These are phyloP conservation scores for Drosophila tanythrix DNA, from an alignment of 2,888 invertebrate species.

Conservation along the genomic window DNA sequence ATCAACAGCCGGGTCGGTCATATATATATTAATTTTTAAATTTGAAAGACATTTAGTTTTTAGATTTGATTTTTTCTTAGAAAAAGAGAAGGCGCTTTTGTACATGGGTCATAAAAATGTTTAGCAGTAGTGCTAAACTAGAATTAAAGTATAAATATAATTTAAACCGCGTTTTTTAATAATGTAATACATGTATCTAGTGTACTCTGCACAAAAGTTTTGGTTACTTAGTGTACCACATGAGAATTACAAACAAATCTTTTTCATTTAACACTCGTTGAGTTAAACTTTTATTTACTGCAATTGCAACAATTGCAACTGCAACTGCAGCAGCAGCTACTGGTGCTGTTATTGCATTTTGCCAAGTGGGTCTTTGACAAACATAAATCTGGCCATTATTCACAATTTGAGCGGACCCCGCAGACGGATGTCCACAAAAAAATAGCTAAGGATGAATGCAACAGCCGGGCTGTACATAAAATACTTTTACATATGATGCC, in stretches of 20 bases:
- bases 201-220: not conserved
- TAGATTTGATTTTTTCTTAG: not conserved
- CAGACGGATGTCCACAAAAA: not conserved
- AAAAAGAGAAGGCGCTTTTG: not conserved
- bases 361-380: slow-evolving; percentile 38
- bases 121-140: too few relatives aligned
- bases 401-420: slow-evolving; percentile 20
- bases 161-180: not conserved
- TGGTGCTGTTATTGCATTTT: slow-evolving; percentile 38
- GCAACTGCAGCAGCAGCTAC: slow-evolving; percentile 1
- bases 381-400: slow-evolving; percentile 46
- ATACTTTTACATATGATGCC: slow-evolving; percentile 24
- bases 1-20: not conserved
- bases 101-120: too few relatives aligned
- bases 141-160: not conserved
- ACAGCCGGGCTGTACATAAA: slow-evolving; percentile 4
- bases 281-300: slow-evolving; percentile 29
- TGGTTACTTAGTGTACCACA: not conserved
- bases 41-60: not conserved
- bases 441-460: slow-evolving; percentile 7
- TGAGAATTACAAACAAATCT: slow-evolving; percentile 7
- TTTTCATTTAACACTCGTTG: not conserved
- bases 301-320: slow-evolving; percentile 2
- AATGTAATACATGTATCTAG: not conserved
- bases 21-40: not conserved